These are phyloP conservation scores for Drosophila santomea DNA, from an alignment of 1,140 invertebrate species.

Conservation along the genomic window DNA sequence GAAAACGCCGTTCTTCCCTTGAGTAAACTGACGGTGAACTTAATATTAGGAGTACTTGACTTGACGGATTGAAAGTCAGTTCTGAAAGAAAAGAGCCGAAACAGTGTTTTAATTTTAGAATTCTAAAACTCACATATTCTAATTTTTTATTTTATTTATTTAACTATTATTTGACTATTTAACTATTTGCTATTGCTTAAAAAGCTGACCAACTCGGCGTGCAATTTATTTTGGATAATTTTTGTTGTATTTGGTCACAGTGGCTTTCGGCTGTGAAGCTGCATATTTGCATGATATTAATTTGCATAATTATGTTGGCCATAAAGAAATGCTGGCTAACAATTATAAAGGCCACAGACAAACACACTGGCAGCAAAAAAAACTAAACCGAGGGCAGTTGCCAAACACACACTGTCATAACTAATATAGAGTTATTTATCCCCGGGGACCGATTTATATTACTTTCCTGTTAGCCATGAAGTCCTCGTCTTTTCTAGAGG, in stretches of 20 bases:
- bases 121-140: not conserved
- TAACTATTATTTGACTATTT: not conserved
- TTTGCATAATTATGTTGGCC: constrained; percentile 58
- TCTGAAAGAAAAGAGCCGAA: constrained; percentile 21
- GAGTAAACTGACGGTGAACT: not conserved
- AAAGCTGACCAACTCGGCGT: constrained; percentile 8
- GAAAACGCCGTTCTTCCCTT: constrained; percentile 1
- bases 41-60: not conserved
- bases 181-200: constrained; percentile 4
- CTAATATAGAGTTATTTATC: constrained; percentile 82
- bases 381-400: constrained; percentile 43
- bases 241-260: constrained; percentile 10
- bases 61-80: not conserved
- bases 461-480: constrained; percentile 71
- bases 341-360: constrained; percentile 33
- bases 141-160: constrained; percentile 5
- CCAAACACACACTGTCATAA: constrained; percentile 67
- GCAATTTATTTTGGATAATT: constrained; percentile 31
- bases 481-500: constrained; percentile 17
- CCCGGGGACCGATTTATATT: constrained; percentile 79
- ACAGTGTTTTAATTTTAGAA: not conserved
- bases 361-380: constrained; percentile 3
- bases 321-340: constrained; percentile 52
- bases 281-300: constrained; percentile 55
- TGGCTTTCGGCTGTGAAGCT: not conserved